Base-by-base conservation (phyloP, 2,797 vertebrate genomes). In the Ciconia nigra region DNA sequence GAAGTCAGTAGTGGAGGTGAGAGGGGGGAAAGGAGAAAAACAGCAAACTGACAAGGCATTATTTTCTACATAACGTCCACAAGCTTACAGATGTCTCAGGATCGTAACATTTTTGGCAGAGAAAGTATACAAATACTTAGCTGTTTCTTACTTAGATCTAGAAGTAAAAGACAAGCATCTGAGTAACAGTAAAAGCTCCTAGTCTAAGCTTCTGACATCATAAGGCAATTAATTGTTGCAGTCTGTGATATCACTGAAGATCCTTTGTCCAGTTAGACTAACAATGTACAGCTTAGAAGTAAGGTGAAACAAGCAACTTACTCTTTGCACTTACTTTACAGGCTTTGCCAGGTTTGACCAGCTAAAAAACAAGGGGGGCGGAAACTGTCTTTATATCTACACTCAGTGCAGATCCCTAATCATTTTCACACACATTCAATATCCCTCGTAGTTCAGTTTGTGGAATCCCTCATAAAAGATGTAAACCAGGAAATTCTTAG, bases 311-410 rank as follows among this genome's bases (percentile, higher is more conserved):
- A 66, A 67, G 7, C 20, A 67, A 51, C 55, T 84, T 89, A 35
- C 5, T 76, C 42, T 35, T 59, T 74, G 37, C 3, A 8, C 24
- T 84, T 66, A 69, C 24, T 80, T 74, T 55, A 51, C 28, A 93
- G 65, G n/a, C 20, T 80, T 79, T 86, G 37, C 10, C 52, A 69
- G 15, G 72, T 51, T 73, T 42, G 15, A 78, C 37, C 44, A 59
- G 22, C 37, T 12, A 84, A 33, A 22, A 42, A 35, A 29, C 13
- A 4, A 2, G 3, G 4, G 6, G 3, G 3, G 9, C 24, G 1
- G 2, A 4, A 35, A 65, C 25, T 51, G 18, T 39, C 62, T 28
- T 62, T n/a, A 3, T 47, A 17, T n/a, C 52, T 42, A 58, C 7
- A 47, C 15, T 65, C 57, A n/a, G 11, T 55, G 31, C 73, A 94